Base-by-base conservation (phyloP, 2,888 invertebrate species). In the Drosophila neoperkinsi region DNA sequence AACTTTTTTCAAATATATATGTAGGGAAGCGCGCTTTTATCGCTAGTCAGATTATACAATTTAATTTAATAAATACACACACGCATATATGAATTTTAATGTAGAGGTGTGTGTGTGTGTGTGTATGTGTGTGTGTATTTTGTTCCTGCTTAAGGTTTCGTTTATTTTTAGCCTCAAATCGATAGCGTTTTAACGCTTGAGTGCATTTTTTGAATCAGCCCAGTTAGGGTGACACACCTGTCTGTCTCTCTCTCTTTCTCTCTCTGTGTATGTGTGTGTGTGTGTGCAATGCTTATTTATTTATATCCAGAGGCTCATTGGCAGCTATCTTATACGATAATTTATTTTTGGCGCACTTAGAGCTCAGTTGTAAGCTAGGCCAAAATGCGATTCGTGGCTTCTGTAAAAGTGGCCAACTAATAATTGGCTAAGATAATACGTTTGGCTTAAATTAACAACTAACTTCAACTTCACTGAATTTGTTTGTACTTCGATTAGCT, bases 131-230 rank as follows among this genome's bases (percentile, higher is more conserved):
- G 46, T 61, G 34, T 34, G 41, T 62, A 11, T 13, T 18, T 50
- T 43, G 11, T 30, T 62, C 25, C 55, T 56, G 51, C 59, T 74
- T 59, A 43, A n/a, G 41, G 52, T 57, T 56, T 57, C 53, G 53
- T 52, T 79, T 88, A 90, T 90, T 81, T 90, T 81, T 74, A 90
- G 84, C 84, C 52, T 71, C 65, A 68, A 90, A 88, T 88, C 88
- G 88, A 88, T 90, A 77, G 64, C 63, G 79, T 83, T 88, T 83
- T 88, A 80, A 90, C 88, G 74, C 81, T 86, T 80, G 76, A 88
- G 69, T 86, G 90, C 88, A 83, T 83, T 80, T 83, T 80, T 75
- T 57, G 56, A 50, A 58, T 34, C 66, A 67, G 10, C 63, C 70
- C 53, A 57, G 56, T 61, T 43, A 61, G 61, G 57, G 38, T 71